These are phyloP conservation scores for Perccottus glenii DNA, from an alignment of 2,113 vertebrate species.

Conservation along the genomic window DNA sequence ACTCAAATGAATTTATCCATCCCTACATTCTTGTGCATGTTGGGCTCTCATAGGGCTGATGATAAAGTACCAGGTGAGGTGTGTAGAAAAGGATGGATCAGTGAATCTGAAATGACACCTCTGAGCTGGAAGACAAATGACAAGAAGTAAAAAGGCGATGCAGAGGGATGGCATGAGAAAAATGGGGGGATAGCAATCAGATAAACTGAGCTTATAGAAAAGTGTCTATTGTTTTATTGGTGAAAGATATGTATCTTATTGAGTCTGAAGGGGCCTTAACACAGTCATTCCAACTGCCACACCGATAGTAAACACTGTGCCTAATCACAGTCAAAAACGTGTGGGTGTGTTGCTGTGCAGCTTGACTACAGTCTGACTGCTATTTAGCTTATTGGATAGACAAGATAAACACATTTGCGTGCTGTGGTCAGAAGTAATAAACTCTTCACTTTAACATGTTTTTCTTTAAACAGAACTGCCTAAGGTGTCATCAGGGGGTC, in stretches of 20 bases:
- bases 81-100: constrained; percentile 20
- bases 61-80: background rate
- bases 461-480: constrained; percentile 7
- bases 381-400: constrained; percentile 19
- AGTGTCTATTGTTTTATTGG: constrained; percentile 29
- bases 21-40: too few relatives aligned
- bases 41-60: too few relatives aligned
- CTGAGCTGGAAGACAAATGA: constrained; percentile 24
- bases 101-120: constrained; percentile 48
- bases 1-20: too few relatives aligned
- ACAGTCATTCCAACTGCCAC: constrained; percentile 43
- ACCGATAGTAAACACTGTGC: constrained; percentile 35
- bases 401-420: constrained; percentile 16
- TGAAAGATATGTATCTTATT: constrained; percentile 35
- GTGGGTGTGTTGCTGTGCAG: constrained; percentile 12
- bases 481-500: background rate
- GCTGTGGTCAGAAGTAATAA: constrained; percentile 8
- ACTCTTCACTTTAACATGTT: constrained; percentile 2
- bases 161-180: constrained; percentile 14
- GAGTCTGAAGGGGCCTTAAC: constrained; percentile 43
- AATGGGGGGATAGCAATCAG: constrained; percentile 13
- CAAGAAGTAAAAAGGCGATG: constrained; percentile 18
- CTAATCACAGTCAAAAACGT: constrained; percentile 28
- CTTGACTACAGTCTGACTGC: constrained; percentile 2
- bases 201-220: constrained; percentile 31